Base-by-base conservation (phyloP, 2,113 vertebrate species). In the Lepus europaeus region DNA sequence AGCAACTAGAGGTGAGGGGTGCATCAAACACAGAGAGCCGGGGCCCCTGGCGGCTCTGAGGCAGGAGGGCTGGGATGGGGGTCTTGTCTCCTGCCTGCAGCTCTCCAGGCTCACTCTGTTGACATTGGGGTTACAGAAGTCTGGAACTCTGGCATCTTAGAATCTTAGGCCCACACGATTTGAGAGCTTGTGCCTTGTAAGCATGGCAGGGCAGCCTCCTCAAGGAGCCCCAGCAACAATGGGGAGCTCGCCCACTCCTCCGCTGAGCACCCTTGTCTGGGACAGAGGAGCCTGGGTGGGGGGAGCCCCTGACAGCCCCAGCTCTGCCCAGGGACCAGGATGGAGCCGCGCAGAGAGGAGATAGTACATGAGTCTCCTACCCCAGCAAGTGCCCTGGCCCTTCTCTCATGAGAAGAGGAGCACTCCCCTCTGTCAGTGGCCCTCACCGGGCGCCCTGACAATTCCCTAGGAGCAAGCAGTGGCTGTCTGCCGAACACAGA, bases 181-280 rank as follows among this genome's bases (percentile, higher is more conserved):
- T 31, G 87, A 85, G 77, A 91, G 91, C 19, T 1, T 64, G 39
- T 87, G 66, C 49, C 64, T 81, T 79, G n/a, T 80, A 53, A 74
- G 70, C 6, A 45, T 4, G 64, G 56, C 56, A 45, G 36, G 66
- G 36, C 82, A 49, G 53, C 22, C 39, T 88, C 25, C n/a, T 80
- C n/a, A 74, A 78, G 59, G 25, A 76, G 87, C 51, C 31, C 19
- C 29, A 81, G 59, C 73, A n/a, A 14, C 3, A 2, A 10, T 3
- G 16, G 77, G 49, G 22, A 45, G 17, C 64, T 33, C 39, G 13
- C 45, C 69, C 25, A n/a, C 49, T 89, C 29, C 69, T 12, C 59
- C 68, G 31, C 36, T 33, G 39, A 70, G 31, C 39, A 22, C 11
- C 39, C 17, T 16, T 84, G 39, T 63, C 39, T 22, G 36, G 13